Conservation (phyloP, 37 sponge, comb jelly and placozoan species). For the Cladorhizidae sp. region DNA sequence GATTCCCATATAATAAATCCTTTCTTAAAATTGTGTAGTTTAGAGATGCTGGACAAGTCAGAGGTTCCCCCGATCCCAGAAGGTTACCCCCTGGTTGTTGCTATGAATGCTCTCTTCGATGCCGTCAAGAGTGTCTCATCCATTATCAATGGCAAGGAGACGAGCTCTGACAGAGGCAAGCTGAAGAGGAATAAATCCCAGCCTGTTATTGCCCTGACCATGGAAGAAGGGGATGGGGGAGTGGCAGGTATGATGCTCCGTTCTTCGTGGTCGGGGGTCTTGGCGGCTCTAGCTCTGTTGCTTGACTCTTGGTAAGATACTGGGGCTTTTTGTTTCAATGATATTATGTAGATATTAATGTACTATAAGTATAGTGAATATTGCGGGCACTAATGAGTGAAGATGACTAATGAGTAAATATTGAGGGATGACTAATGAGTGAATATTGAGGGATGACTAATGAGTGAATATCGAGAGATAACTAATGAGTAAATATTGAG, state of each 20-base stretch:
- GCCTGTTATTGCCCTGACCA: neutral
- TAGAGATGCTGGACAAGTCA: constrained; percentile 84
- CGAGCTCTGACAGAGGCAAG: neutral
- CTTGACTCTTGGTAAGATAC: constrained; percentile 73
- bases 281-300: constrained; percentile 84
- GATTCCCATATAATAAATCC: too few species aligned
- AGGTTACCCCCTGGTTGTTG: constrained; percentile 80
- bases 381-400: too few species aligned
- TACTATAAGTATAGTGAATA: too few species aligned
- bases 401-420: too few species aligned
- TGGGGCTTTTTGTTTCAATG: too few species aligned
- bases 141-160: constrained; percentile 23
- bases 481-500: too few species aligned
- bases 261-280: constrained; percentile 88
- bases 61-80: constrained; percentile 72
- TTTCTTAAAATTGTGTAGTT: constrained; percentile 48
- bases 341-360: too few species aligned
- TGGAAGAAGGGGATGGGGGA: constrained; percentile 18
- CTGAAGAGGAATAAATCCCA: constrained; percentile 1
- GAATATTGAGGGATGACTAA: too few species aligned
- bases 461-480: too few species aligned
- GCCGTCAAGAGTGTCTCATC: constrained; percentile 63
- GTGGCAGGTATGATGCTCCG: constrained; percentile 52
- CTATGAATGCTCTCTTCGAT: constrained; percentile 71
- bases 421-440: too few species aligned